Percentiles rank a stretch among this genome's conserved stretches.
Evolutionary conservation across 2,888 invertebrate species (phyloP).

Genomic region (Megastigmus dorsalis): DNA sequence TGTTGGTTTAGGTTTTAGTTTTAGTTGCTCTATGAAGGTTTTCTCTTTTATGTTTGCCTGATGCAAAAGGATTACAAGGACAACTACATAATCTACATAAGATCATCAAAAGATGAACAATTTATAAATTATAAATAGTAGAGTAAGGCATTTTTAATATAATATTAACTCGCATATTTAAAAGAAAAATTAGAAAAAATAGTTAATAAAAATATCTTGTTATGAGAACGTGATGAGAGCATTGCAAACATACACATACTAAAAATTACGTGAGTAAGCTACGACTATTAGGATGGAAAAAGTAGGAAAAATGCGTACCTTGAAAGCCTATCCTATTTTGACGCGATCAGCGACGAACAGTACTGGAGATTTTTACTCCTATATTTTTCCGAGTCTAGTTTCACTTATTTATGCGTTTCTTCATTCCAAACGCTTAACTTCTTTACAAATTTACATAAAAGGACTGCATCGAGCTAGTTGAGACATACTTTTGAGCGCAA

Average conservation of each 20-base stretch:
- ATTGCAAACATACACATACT: too few relatives aligned
- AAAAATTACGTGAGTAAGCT: too few relatives aligned
- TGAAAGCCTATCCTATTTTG: conserved; percentile 25
- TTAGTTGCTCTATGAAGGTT: conserved; percentile 3
- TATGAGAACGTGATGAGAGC: too few relatives aligned
- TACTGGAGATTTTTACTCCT: conserved; percentile 19
- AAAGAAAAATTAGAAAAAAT: too few relatives aligned
- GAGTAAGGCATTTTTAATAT: too few relatives aligned
- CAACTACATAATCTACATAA: too few relatives aligned
- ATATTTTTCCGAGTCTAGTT: background rate
- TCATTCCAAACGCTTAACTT: conserved; percentile 2
- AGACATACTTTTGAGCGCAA: conserved; percentile 22
- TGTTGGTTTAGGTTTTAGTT: conserved; percentile 27
- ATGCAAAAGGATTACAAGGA: conserved; percentile 31
- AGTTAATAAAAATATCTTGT: too few relatives aligned
- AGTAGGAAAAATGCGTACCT: conserved; percentile 22
- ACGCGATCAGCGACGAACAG: background rate
- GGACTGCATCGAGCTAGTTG: background rate
- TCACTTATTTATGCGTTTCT: conserved; percentile 3
- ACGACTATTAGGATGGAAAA: too few relatives aligned
- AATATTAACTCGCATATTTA: too few relatives aligned
- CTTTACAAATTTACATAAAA: conserved; percentile 3
- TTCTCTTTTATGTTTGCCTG: conserved; percentile 25
- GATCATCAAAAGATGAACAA: too few relatives aligned
- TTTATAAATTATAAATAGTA: too few relatives aligned